Evolutionary conservation across 2,797 vertebrate species (phyloP).

Genomic region (Muraenolepis orangiensis): DNA sequence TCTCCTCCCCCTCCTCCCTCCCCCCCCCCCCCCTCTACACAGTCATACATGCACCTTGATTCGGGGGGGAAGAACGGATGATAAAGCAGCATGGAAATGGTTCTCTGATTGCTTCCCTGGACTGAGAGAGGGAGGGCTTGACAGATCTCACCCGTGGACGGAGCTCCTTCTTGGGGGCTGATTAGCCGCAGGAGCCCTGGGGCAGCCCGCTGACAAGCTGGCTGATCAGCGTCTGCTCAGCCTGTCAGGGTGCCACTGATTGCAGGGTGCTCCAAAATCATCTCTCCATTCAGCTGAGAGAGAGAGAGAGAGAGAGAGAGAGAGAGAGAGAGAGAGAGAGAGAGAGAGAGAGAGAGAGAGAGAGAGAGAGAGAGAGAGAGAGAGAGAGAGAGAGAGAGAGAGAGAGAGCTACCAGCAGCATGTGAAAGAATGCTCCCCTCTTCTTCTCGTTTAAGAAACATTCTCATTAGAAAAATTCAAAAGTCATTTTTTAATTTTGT

Average conservation of each 20-base stretch:
- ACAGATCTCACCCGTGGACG: constrained; percentile 55
- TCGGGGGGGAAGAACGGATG: constrained; percentile 42
- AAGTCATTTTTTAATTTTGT: background rate
- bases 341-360: background rate
- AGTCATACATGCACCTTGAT: constrained; percentile 64
- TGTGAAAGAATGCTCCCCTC: background rate
- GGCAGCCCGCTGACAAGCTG: constrained; percentile 57
- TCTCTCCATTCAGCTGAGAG: background rate
- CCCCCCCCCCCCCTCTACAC: background rate
- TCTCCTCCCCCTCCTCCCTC: too few relatives aligned
- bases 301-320: too few relatives aligned
- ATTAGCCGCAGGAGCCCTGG: constrained; percentile 70
- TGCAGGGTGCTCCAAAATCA: constrained; percentile 61
- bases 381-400: background rate
- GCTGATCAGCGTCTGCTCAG: constrained; percentile 65
- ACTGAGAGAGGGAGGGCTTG: constrained; percentile 61
- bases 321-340: background rate
- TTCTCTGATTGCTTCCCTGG: constrained; percentile 69
- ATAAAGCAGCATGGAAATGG: constrained; percentile 65
- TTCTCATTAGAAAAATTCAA: background rate
- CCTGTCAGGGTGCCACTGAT: constrained; percentile 69
- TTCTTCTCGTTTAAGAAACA: background rate
- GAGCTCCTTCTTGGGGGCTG: constrained; percentile 67
- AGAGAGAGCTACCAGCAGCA: too few relatives aligned
- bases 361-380: background rate